Evolutionary conservation across 1,140 invertebrate species (phyloP).

Genomic region (Drosophila albomicans): DNA sequence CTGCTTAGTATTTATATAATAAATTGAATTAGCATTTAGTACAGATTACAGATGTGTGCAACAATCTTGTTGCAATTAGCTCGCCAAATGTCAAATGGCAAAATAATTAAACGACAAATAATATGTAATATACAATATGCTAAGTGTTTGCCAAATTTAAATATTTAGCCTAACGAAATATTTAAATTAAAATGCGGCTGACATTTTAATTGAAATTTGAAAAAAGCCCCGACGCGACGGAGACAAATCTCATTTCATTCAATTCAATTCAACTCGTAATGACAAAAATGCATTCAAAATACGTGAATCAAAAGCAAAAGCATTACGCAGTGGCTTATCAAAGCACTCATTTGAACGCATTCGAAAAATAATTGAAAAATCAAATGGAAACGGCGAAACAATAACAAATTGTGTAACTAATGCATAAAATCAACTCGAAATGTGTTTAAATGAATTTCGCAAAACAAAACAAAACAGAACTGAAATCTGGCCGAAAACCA

Average conservation of each 20-base stretch:
- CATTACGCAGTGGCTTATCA: conserved; percentile 49
- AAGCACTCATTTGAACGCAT: conserved; percentile 57
- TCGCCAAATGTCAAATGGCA: conserved; percentile 30
- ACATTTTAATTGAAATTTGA: conserved; percentile 59
- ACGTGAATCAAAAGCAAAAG: conserved; percentile 58
- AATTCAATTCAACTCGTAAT: conserved; percentile 38
- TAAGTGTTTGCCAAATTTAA: conserved; percentile 56
- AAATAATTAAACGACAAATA: conserved; percentile 44
- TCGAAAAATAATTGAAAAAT: conserved; percentile 74
- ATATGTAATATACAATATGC: conserved; percentile 37
- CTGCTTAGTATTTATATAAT: neutral
- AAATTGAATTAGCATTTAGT: neutral
- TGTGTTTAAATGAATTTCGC: conserved; percentile 40
- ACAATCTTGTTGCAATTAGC: conserved; percentile 22
- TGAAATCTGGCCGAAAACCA: conserved; percentile 48
- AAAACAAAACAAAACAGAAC: conserved; percentile 32
- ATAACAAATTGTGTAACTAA: conserved; percentile 64
- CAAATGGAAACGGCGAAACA: conserved; percentile 57
- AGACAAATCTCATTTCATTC: conserved; percentile 19
- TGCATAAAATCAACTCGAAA: conserved; percentile 37
- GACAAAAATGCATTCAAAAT: conserved; percentile 59
- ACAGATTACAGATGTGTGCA: neutral
- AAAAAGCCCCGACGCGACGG: conserved; percentile 11
- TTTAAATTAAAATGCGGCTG: conserved; percentile 52
- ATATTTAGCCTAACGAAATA: conserved; percentile 47